Conservation (phyloP, 2,797 vertebrate species). For the Betta splendens region DNA sequence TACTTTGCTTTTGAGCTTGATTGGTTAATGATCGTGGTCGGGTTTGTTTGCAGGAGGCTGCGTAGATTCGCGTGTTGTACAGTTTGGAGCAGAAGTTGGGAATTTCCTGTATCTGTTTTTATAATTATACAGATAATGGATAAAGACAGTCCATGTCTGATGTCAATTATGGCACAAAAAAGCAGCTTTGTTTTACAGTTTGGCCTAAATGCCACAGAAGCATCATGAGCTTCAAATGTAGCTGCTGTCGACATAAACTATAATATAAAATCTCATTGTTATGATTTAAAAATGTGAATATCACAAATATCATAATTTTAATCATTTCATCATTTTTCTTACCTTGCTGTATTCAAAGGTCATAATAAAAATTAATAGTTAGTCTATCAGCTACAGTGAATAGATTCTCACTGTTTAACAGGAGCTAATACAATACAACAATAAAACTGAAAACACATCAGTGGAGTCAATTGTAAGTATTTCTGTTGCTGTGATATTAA, state of each 20-base stretch:
- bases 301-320: too few relatives aligned
- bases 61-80: slow-evolving; percentile 40
- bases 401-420: background rate
- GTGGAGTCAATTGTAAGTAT: too few relatives aligned
- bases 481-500: too few relatives aligned
- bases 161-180: background rate
- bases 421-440: background rate
- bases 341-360: background rate
- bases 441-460: background rate
- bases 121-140: too few relatives aligned
- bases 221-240: background rate
- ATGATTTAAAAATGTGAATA: too few relatives aligned
- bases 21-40: slow-evolving; percentile 89
- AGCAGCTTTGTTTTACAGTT: background rate
- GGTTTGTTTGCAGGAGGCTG: slow-evolving; percentile 45
- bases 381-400: too few relatives aligned
- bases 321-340: too few relatives aligned
- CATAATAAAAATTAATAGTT: too few relatives aligned
- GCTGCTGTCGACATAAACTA: background rate
- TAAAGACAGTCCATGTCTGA: background rate
- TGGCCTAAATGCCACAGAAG: background rate
- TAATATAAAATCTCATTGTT: too few relatives aligned
- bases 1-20: slow-evolving; percentile 87
- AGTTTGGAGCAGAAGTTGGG: background rate
- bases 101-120: background rate